A percentile compares a stretch with the other conserved stretches of the same genome.
These are phyloP conservation scores for Charadrius vociferus DNA, from an alignment of 2,113 vertebrate genomes.

Conservation along the genomic window DNA sequence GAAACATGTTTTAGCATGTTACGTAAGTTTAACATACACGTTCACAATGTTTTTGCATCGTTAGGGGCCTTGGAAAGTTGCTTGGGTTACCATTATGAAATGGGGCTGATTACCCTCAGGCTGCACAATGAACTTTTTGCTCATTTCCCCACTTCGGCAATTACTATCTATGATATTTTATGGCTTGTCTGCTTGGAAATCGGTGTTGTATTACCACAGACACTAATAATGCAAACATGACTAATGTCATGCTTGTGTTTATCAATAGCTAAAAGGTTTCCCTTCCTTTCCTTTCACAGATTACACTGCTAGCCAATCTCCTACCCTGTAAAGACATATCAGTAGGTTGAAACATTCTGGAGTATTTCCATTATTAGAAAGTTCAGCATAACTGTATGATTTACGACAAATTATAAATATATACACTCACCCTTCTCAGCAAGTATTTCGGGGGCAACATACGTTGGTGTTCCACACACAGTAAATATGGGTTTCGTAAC, in stretches of 20 bases:
- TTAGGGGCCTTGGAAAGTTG: neutral
- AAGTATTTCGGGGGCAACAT: constrained; percentile 97
- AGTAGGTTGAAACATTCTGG: neutral
- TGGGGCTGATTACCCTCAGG: neutral
- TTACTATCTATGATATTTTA: neutral
- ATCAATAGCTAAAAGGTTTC: neutral
- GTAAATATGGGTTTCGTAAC: constrained; percentile 94
- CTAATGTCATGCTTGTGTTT: neutral
- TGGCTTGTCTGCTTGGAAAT: neutral
- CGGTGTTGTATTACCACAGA: neutral
- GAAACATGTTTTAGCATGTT: neutral
- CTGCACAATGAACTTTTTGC: neutral
- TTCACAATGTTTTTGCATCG: neutral
- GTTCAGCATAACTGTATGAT: neutral
- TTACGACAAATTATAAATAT: neutral
- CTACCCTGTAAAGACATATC: neutral
- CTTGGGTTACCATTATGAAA: neutral
- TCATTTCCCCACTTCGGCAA: neutral
- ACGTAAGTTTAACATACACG: neutral
- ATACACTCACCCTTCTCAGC: constrained; percentile 87
- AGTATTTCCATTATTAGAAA: neutral
- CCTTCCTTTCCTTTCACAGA: neutral
- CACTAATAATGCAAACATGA: neutral
- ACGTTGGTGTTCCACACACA: constrained; percentile 97
- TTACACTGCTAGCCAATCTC: neutral